Conservation (phyloP, 2,888 invertebrate genomes). For the Cheilosia urbana region DNA sequence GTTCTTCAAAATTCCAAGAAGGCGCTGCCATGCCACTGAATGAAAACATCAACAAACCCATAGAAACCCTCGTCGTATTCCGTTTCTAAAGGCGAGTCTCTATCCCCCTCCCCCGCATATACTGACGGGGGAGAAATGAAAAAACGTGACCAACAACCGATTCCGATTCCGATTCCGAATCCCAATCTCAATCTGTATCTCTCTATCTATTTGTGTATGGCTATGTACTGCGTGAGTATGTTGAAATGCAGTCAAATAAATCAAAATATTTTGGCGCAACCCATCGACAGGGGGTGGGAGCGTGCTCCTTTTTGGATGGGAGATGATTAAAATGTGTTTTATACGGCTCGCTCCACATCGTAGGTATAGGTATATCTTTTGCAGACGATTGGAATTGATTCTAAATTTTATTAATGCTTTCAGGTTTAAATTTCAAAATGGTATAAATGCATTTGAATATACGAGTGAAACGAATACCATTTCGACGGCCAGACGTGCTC, state of each 20-base stretch:
- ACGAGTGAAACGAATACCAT: neutral
- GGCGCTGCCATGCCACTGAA: slow-evolving; percentile 11
- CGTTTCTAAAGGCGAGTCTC: slow-evolving; percentile 45
- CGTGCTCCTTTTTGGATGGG: slow-evolving; percentile 22
- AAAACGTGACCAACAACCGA: slow-evolving; percentile 64
- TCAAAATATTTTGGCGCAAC: slow-evolving; percentile 67
- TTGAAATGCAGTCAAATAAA: slow-evolving; percentile 64
- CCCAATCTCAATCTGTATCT: slow-evolving; percentile 25
- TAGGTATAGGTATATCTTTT: too few species aligned
- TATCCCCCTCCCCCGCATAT: neutral
- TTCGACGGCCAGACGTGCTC: neutral
- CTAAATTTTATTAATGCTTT: slow-evolving; percentile 16
- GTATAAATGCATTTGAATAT: slow-evolving; percentile 4
- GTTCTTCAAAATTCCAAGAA: slow-evolving; percentile 60
- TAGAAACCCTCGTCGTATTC: slow-evolving; percentile 21
- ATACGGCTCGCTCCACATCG: slow-evolving; percentile 1
- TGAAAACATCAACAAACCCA: slow-evolving; percentile 57
- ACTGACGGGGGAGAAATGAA: neutral
- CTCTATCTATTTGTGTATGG: neutral
- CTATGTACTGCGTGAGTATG: slow-evolving; percentile 13
- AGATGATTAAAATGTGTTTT: slow-evolving; percentile 48
- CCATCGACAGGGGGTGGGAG: neutral
- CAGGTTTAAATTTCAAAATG: neutral
- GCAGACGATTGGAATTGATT: slow-evolving; percentile 13
- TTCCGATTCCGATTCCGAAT: slow-evolving; percentile 10